These are phyloP conservation scores for Hylaeus volcanicus DNA, from an alignment of 1,140 invertebrate genomes.

Conservation along the genomic window DNA sequence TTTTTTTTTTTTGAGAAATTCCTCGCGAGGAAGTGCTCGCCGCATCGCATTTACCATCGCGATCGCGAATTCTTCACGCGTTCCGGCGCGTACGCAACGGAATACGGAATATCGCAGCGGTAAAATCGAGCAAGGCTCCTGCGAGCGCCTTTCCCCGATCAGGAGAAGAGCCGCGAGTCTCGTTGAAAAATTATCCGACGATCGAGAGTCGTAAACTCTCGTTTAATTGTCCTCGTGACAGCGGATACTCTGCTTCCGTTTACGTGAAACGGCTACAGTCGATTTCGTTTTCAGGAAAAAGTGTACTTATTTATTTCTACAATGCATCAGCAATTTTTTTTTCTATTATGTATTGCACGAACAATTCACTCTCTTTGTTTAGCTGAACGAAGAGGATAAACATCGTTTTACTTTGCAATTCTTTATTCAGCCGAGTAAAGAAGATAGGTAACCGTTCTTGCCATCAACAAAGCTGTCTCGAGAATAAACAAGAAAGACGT, in stretches of 20 bases:
- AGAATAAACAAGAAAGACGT: no score
- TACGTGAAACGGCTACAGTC: no score
- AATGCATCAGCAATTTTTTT: no score
- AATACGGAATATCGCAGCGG: conserved; percentile 3
- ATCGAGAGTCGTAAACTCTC: background rate
- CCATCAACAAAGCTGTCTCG: no score
- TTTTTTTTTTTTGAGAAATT: background rate
- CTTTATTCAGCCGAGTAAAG: no score
- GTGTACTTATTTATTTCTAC: no score
- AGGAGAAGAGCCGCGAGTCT: background rate
- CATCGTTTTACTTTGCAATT: no score
- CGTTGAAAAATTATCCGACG: background rate
- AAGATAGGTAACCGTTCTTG: no score
- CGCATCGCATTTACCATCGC: background rate
- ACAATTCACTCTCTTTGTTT: no score
- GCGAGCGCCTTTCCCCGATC: background rate
- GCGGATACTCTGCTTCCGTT: background rate
- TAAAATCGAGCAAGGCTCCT: background rate
- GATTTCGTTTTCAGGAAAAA: no score
- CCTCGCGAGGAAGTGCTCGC: background rate
- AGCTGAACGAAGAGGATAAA: no score
- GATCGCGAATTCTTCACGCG: conserved; percentile 9
- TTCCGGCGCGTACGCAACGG: background rate
- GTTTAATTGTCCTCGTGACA: background rate
- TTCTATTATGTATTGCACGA: no score